These are phyloP conservation scores for Eilema sororculum DNA, from an alignment of 2,888 invertebrate species.

Conservation along the genomic window DNA sequence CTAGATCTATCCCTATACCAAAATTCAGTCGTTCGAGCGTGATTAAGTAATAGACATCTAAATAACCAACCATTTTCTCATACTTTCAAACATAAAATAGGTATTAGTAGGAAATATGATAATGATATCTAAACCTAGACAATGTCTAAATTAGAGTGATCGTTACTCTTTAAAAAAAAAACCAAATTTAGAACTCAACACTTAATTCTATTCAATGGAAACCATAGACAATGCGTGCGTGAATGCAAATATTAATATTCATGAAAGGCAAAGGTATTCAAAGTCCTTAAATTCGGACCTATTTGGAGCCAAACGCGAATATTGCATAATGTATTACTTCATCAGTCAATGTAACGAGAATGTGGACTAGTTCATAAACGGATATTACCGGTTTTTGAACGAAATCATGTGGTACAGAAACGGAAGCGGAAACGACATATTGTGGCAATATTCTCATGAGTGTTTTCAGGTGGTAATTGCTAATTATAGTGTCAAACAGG, in stretches of 20 bases:
- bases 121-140: too few relatives aligned
- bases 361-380: conserved; percentile 42
- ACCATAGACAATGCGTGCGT: conserved; percentile 32
- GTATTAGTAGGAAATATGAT: too few relatives aligned
- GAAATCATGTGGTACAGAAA: conserved; percentile 39
- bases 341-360: conserved; percentile 38
- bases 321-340: conserved; percentile 44
- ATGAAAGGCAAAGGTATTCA: conserved; percentile 44
- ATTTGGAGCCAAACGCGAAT: conserved; percentile 28
- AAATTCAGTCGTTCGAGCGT: too few relatives aligned
- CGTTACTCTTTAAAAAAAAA: too few relatives aligned
- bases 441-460: conserved; percentile 34
- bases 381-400: conserved; percentile 32
- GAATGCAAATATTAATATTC: conserved; percentile 29
- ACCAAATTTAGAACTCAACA: too few relatives aligned
- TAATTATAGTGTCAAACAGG: conserved; percentile 28
- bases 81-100: too few relatives aligned
- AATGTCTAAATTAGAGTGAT: too few relatives aligned
- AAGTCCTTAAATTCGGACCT: conserved; percentile 36
- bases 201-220: conserved; percentile 23
- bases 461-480: conserved; percentile 28
- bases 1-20: too few relatives aligned
- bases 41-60: too few relatives aligned
- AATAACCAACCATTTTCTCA: too few relatives aligned
- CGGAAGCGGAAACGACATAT: conserved; percentile 50